A percentile compares a stretch with the other conserved stretches of the same genome.
Conservation (phyloP, 2,113 vertebrate genomes). For the Varanus salvator region DNA sequence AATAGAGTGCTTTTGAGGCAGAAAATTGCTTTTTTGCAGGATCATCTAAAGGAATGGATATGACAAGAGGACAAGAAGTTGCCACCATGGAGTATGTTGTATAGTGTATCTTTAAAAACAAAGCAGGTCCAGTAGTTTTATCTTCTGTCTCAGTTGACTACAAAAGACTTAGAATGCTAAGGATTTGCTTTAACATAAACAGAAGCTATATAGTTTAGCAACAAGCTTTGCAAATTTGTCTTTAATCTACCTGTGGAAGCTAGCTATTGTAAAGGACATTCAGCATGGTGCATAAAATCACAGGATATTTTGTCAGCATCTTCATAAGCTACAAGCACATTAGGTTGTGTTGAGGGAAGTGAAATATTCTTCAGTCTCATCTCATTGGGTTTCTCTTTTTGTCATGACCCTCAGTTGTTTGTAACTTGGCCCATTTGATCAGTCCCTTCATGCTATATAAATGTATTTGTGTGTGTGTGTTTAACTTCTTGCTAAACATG, state of each 20-base stretch:
- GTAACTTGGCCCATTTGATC: slow-evolving; percentile 73
- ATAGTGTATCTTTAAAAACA: slow-evolving; percentile 73
- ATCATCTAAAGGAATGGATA: slow-evolving; percentile 78
- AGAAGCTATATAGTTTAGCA: slow-evolving; percentile 32
- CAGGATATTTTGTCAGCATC: slow-evolving; percentile 36
- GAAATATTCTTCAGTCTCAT: slow-evolving; percentile 39
- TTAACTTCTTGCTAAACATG: slow-evolving; percentile 79
- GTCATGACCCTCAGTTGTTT: slow-evolving; percentile 63
- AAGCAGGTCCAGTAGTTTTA: slow-evolving; percentile 70
- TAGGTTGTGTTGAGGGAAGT: not conserved
- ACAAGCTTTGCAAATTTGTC: slow-evolving; percentile 48
- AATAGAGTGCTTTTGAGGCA: slow-evolving; percentile 84
- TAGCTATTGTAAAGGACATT: slow-evolving; percentile 22
- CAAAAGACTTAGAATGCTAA: slow-evolving; percentile 42
- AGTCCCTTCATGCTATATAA: slow-evolving; percentile 76
- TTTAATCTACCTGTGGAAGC: slow-evolving; percentile 13
- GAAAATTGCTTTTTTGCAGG: slow-evolving; percentile 85
- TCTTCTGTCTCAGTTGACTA: slow-evolving; percentile 64
- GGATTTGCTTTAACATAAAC: slow-evolving; percentile 27
- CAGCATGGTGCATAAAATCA: slow-evolving; percentile 15
- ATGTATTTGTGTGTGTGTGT: slow-evolving; percentile 67
- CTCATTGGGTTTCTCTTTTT: slow-evolving; percentile 52
- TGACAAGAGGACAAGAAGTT: slow-evolving; percentile 80
- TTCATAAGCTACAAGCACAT: slow-evolving; percentile 41
- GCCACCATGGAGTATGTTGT: slow-evolving; percentile 71